phyloP scores from a whole-genome alignment of 2,888 invertebrate species.

The Leucozona laternaria region DNA sequence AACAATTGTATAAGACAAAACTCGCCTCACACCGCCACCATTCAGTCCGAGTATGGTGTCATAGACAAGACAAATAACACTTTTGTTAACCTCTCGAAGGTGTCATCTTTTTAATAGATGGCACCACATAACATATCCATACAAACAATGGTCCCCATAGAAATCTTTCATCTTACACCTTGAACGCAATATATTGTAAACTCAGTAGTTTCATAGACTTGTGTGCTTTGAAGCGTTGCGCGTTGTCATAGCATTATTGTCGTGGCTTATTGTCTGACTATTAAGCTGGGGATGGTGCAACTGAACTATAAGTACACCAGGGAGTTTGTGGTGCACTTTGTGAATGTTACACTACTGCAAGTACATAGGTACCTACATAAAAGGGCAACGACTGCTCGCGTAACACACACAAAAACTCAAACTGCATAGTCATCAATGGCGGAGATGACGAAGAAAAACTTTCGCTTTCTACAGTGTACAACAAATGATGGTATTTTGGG shows the following conservation, averaged over 20 bases:
- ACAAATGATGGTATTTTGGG: constrained; percentile 24
- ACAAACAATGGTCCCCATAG: constrained; percentile 58
- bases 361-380: constrained; percentile 64
- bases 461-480: constrained; percentile 57
- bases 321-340: constrained; percentile 55
- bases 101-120: constrained; percentile 65
- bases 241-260: constrained; percentile 29
- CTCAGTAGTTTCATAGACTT: constrained; percentile 43
- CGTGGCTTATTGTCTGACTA: constrained; percentile 55
- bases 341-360: constrained; percentile 46
- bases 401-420: constrained; percentile 27
- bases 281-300: constrained; percentile 53
- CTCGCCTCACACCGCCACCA: not conserved
- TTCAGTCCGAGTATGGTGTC: constrained; percentile 5
- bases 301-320: constrained; percentile 34
- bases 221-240: constrained; percentile 49
- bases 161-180: constrained; percentile 63
- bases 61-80: constrained; percentile 62
- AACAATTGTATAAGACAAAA: not conserved
- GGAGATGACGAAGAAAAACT: constrained; percentile 63
- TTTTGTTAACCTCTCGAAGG: constrained; percentile 60
- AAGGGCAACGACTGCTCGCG: constrained; percentile 72
- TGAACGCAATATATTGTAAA: constrained; percentile 55
- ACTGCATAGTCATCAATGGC: constrained; percentile 8
- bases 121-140: constrained; percentile 35